Conservation (phyloP, 1,140 invertebrate genomes). For the Eupeodes corollae region DNA sequence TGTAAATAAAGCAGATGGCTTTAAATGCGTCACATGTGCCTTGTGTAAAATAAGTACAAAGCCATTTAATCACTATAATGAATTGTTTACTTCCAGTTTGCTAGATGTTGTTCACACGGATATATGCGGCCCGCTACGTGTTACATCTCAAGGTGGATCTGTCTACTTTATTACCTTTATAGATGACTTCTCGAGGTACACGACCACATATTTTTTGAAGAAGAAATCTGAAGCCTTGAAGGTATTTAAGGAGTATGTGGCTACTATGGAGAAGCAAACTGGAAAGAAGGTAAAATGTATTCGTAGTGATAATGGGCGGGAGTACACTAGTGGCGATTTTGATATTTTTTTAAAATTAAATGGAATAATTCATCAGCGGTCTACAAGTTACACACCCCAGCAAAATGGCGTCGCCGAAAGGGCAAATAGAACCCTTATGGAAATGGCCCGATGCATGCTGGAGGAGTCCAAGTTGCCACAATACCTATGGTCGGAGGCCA, state of each 20-base stretch:
- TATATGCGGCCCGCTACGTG: constrained; percentile 26
- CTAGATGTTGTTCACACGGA: constrained; percentile 13
- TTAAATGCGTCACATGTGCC: too few species aligned
- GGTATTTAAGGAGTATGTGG: constrained; percentile 3
- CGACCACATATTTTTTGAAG: constrained; percentile 1
- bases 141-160: constrained; percentile 16
- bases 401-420: constrained; percentile 37
- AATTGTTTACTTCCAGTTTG: too few species aligned
- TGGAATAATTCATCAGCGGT: constrained; percentile 33
- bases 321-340: constrained; percentile 22
- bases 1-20: too few species aligned
- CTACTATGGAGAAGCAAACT: constrained; percentile 15
- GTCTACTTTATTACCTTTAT: too few species aligned
- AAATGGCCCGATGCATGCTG: constrained; percentile 24
- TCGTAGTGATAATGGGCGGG: too few species aligned
- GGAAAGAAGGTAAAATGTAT: constrained; percentile 30
- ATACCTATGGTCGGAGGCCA: constrained; percentile 38
- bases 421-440: constrained; percentile 12
- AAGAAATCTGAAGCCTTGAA: constrained; percentile 7
- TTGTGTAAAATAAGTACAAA: too few species aligned
- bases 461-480: constrained; percentile 17
- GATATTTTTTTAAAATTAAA: constrained; percentile 11
- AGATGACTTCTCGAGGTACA: constrained; percentile 13
- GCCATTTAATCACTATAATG: too few species aligned
- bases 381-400: constrained; percentile 32